Evolutionary conservation across 2,113 vertebrate species (phyloP).

Genomic region (Pipa parva): DNA sequence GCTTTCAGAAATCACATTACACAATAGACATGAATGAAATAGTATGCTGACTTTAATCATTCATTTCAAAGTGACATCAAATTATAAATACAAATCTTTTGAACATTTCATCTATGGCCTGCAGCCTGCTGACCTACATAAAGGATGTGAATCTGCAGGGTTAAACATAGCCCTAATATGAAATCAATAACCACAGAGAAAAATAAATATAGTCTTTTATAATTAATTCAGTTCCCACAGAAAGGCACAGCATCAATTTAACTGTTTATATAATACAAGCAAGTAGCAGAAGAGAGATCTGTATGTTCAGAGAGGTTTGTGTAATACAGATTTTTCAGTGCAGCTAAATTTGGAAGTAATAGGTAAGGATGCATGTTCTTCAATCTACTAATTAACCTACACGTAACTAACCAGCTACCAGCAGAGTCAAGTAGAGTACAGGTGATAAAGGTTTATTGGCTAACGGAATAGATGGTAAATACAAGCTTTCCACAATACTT

Average conservation of each 20-base stretch:
- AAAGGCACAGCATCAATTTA: background rate
- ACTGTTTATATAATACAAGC: background rate
- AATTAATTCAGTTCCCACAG: background rate
- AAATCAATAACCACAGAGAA: constrained; percentile 28
- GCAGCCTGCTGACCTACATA: background rate
- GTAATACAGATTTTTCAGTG: too few species aligned
- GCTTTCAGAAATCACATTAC: background rate
- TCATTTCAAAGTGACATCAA: background rate
- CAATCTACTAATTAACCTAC: too few species aligned
- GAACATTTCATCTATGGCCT: background rate
- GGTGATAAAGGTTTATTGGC: too few species aligned
- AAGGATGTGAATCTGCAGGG: background rate
- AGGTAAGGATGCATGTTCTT: too few species aligned
- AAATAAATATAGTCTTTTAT: constrained; percentile 9
- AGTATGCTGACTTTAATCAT: background rate
- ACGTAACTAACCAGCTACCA: too few species aligned
- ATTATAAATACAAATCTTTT: constrained; percentile 6
- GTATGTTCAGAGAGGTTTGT: too few species aligned
- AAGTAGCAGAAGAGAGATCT: too few species aligned
- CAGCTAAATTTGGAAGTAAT: too few species aligned
- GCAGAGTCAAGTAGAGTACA: too few species aligned
- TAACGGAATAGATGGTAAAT: too few species aligned
- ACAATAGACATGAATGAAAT: background rate
- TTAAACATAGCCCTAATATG: background rate
- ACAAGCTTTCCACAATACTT: too few species aligned